phyloP scores from a whole-genome alignment of 2,888 invertebrate species.

The Leptinotarsa peninsularis region DNA sequence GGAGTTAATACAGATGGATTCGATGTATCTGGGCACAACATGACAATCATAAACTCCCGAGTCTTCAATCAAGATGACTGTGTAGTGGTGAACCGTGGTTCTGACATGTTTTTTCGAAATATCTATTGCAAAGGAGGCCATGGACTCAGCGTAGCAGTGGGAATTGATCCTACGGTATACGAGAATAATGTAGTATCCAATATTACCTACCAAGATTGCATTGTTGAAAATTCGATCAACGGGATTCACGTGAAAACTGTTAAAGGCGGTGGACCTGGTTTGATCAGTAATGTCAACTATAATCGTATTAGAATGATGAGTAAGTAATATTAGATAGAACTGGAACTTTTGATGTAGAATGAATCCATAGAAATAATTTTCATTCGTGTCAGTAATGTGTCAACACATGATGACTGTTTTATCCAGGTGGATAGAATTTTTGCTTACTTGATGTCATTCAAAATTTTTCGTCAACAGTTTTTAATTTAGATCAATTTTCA shows the following conservation, averaged over 20 bases:
- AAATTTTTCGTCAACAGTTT: no score
- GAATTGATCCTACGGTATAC: slow-evolving; percentile 31
- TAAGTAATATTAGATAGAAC: neutral
- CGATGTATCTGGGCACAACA: slow-evolving; percentile 34
- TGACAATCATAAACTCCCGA: slow-evolving; percentile 28
- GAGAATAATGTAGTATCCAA: slow-evolving; percentile 36
- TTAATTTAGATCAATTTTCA: no score
- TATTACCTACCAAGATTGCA: slow-evolving; percentile 32
- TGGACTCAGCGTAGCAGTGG: slow-evolving; percentile 44
- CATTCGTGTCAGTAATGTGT: no score
- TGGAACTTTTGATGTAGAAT: no score
- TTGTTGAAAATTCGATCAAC: slow-evolving; percentile 34
- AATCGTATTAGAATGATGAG: slow-evolving; percentile 37
- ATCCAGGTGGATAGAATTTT: no score
- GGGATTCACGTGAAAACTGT: slow-evolving; percentile 48
- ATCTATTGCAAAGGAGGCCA: slow-evolving; percentile 44
- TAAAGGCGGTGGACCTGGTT: slow-evolving; percentile 39
- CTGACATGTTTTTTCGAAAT: slow-evolving; percentile 32
- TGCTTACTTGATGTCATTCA: no score
- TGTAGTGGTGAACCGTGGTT: slow-evolving; percentile 43
- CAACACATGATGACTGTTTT: no score
- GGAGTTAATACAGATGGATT: slow-evolving; percentile 46
- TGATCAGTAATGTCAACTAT: slow-evolving; percentile 39
- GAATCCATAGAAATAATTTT: no score
- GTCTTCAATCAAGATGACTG: slow-evolving; percentile 49